Evolutionary conservation across 2,888 invertebrate genomes (phyloP).

Genomic region (Nephrotoma appendiculata): DNA sequence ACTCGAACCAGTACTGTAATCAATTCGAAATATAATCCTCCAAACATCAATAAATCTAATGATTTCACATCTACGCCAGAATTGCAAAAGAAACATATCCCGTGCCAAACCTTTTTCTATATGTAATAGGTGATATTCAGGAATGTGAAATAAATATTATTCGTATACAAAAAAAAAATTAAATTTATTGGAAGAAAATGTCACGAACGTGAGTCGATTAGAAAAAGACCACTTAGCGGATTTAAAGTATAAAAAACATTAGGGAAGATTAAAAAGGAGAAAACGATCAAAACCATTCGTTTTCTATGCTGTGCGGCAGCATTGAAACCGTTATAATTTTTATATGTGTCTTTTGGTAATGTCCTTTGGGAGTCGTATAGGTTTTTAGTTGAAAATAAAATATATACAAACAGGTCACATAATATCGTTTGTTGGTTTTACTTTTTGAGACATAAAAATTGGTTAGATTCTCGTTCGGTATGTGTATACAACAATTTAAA

Average conservation of each 20-base stretch:
- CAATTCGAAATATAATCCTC: background rate
- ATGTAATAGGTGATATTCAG: background rate
- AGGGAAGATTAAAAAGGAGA: background rate
- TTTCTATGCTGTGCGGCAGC: background rate
- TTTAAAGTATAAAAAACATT: slow-evolving; percentile 3
- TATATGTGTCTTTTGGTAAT: background rate
- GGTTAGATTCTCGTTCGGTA: background rate
- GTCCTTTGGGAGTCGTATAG: background rate
- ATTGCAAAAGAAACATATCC: background rate
- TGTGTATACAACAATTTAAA: background rate
- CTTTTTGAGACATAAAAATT: background rate
- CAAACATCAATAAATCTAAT: background rate
- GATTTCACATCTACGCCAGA: background rate
- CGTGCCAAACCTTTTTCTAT: background rate
- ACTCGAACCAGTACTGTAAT: background rate
- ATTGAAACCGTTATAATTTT: background rate
- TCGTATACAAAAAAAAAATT: background rate
- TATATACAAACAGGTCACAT: background rate
- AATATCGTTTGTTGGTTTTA: background rate
- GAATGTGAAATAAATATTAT: background rate
- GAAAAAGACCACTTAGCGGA: slow-evolving; percentile 4
- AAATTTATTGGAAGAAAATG: slow-evolving; percentile 2
- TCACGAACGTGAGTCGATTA: slow-evolving; percentile 6
- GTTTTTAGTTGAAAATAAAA: background rate
- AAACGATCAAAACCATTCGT: background rate